Base-by-base conservation (phyloP, 2,797 vertebrate species). In the Buceros bicornis region DNA sequence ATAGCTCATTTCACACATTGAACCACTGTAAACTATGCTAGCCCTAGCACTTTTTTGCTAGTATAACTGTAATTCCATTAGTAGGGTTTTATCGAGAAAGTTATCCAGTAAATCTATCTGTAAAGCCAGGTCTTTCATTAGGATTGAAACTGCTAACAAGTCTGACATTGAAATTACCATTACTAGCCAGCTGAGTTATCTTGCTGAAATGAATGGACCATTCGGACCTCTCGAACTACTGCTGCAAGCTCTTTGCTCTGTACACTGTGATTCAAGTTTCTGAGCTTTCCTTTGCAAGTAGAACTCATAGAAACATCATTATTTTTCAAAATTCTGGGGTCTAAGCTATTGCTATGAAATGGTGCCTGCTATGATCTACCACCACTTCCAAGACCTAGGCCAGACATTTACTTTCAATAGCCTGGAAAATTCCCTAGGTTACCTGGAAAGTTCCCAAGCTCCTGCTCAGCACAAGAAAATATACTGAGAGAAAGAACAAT, bases 121-220 rank as follows among this genome's bases (percentile, higher is more conserved):
- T 83, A 96, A 97, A 97, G 89, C 92, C 93, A 74, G 71, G 78
- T 62, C 81, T 96, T 97, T 96, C 72, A 94, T 78, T 82, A 77
- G 89, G 42, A 92, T 85, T 91, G 71, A 96, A 96, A 78, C 48
- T 87, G 95, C 69, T 91, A 94, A 94, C 77, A 71, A 80, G 14
- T 67, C 74, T 77, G 74, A 94, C 56, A 82, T 93, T 96, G 70
- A 96, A 92, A 95, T 92, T 70, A 66, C 67, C 29, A 31, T 85
- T 73, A 74, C 84, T 89, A 47, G 51, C 40, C 64, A 76, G 58
- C 24, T 85, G 82, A 83, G 67, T 81, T 95, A 81, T 81, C 76
- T 56, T 80, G 51, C 67, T 91, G 87, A 94, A 96, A 87, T 53
- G 50, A 89, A 87, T 11, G 24, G 45, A 24, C 50, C 42, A 25